A percentile compares a stretch with the other conserved stretches of the same genome.
Conservation (phyloP, 2,113 vertebrate genomes). For the Cisticola juncidis region DNA sequence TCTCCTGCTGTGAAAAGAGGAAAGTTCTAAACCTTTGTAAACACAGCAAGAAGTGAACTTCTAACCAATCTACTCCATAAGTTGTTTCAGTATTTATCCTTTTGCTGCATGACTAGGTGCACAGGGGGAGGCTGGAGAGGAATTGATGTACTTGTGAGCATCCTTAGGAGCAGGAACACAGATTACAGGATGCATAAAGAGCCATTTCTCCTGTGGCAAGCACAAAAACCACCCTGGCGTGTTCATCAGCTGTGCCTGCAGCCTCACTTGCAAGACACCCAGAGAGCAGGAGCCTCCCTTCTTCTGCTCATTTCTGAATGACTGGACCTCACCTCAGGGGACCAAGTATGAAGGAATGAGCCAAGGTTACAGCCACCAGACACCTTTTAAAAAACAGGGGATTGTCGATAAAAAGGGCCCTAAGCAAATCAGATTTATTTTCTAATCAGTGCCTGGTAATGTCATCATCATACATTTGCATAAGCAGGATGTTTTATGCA, state of each 20-base stretch:
- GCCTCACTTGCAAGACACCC: neutral
- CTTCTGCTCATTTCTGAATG: neutral
- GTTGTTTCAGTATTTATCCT: neutral
- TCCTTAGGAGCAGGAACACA: neutral
- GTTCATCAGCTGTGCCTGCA: neutral
- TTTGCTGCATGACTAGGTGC: neutral
- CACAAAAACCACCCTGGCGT: neutral
- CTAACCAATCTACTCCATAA: neutral
- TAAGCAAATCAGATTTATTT: slow-evolving; percentile 44
- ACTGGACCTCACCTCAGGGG: neutral
- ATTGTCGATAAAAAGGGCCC: neutral
- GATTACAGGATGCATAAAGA: neutral
- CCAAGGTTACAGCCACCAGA: neutral
- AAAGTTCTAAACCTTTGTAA: neutral
- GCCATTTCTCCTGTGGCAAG: neutral
- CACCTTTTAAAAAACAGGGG: neutral
- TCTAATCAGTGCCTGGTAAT: slow-evolving; percentile 50
- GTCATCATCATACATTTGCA: slow-evolving; percentile 58
- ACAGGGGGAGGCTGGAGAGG: fast-evolving
- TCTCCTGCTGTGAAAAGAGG: neutral
- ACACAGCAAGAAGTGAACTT: neutral
- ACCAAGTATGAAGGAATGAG: neutral
- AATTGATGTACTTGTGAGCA: neutral
- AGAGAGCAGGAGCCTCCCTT: neutral
- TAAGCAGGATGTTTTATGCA: slow-evolving; percentile 66